Conservation (phyloP, 2,113 vertebrate species). For the Saguinus imperator region DNA sequence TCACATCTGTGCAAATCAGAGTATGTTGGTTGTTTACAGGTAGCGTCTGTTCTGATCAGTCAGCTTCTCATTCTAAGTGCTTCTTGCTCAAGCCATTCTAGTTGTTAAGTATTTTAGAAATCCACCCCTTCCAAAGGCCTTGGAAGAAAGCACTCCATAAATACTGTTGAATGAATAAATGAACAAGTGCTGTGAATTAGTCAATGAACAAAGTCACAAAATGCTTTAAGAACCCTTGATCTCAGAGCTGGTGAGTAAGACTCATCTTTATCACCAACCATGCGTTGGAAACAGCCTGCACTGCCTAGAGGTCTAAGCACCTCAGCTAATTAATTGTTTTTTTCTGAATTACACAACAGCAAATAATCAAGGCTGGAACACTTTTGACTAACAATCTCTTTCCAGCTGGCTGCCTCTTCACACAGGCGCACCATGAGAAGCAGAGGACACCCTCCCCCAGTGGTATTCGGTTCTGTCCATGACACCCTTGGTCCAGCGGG, state of each 20-base stretch:
- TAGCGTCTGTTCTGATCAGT: neutral
- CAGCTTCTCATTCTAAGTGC: neutral
- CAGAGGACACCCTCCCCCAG: no score
- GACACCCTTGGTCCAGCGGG: neutral
- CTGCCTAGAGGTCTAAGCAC: neutral
- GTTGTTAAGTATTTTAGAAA: constrained; percentile 5
- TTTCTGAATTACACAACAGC: neutral
- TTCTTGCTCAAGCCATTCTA: neutral
- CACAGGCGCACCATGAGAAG: neutral
- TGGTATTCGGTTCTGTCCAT: neutral
- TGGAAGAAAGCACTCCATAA: neutral
- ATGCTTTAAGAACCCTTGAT: neutral
- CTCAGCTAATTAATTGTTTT: neutral
- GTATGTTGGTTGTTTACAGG: no score
- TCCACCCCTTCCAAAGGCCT: constrained; percentile 26
- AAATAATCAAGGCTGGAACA: neutral
- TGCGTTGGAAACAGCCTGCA: neutral
- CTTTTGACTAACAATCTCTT: neutral
- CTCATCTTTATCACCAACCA: neutral
- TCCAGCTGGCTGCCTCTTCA: neutral
- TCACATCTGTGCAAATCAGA: neutral
- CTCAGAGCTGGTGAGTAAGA: neutral
- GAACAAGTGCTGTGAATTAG: neutral
- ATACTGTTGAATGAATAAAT: constrained; percentile 2
- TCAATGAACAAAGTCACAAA: neutral